Base-by-base conservation (phyloP, 1,140 invertebrate genomes). In the Drosophila orosa region DNA sequence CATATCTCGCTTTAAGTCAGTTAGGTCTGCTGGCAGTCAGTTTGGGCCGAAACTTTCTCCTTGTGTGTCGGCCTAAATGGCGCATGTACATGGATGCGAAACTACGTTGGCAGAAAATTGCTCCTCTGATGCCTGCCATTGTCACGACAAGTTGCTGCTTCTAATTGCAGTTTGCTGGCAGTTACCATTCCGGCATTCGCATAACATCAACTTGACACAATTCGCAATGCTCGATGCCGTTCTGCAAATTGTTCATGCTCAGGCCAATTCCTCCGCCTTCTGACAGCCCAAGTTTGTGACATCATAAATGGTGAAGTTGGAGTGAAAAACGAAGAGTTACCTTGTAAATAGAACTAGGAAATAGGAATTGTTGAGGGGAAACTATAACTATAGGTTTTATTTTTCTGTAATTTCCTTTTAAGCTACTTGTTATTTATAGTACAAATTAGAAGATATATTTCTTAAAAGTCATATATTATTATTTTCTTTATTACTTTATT, bases 171-270 rank as follows among this genome's bases (percentile, higher is more conserved):
- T 71, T 71, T 71, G 52, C 50, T 39, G 52, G 65, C 68, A 71
- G 65, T 71, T 71, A 19, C 67, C 27, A 48, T 58, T 24, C 65
- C 45, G 50, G 25, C 65, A 71, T 57, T 71, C 67, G 40, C 67
- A 71, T 47, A 57, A 39, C 66, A 57, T 72, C 68, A 72, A 72
- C 68, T 72, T 72, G 68, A 72, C 68, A 72, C 68, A 72, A 71
- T 72, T 72, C 42, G 44, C 29, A 54, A 54, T 35, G 37, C 62
- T 54, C 61, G 45, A 68, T 68, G 65, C 62, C 45, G 31, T 54
- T 68, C 25, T 68, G 65, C 40, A 63, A 54, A 66, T 39, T 66
- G 42, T 50, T 65, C 45, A 22, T 17, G 27, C n/a, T 27, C 35
- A 13, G 17, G 61, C 60, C 68, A 57, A 71, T 68, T 72, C 52